Evolutionary conservation across 2,888 invertebrate genomes (phyloP).

Genomic region (Nymphalis urticae): DNA sequence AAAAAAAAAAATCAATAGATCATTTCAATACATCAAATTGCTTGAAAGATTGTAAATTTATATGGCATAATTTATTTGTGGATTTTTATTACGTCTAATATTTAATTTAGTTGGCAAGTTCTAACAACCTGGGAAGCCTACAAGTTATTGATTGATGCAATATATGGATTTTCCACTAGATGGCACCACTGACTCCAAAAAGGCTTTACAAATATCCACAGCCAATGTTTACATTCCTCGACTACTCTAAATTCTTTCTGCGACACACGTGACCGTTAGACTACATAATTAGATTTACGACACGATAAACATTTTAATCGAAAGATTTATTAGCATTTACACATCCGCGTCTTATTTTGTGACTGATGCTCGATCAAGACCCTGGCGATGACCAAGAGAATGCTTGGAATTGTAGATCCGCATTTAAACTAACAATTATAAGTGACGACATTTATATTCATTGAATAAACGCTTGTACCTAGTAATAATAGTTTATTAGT

Average conservation of each 20-base stretch:
- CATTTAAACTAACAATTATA: constrained; percentile 22
- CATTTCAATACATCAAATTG: neutral
- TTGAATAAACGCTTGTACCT: constrained; percentile 10
- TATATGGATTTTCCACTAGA: constrained; percentile 40
- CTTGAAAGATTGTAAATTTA: neutral
- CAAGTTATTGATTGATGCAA: constrained; percentile 18
- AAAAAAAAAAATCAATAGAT: neutral
- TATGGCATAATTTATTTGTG: neutral
- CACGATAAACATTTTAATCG: constrained; percentile 23
- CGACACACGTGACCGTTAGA: constrained; percentile 16
- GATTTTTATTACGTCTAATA: too few relatives aligned
- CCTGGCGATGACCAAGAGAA: constrained; percentile 20
- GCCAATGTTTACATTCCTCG: constrained; percentile 31
- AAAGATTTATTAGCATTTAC: constrained; percentile 22
- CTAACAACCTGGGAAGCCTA: constrained; percentile 13
- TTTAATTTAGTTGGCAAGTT: neutral
- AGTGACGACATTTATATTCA: constrained; percentile 18
- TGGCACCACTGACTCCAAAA: constrained; percentile 43
- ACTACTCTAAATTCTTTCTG: constrained; percentile 17
- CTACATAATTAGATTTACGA: constrained; percentile 23
- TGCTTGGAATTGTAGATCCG: constrained; percentile 29
- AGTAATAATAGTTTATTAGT: constrained; percentile 1
- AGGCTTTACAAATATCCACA: constrained; percentile 36
- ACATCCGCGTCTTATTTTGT: constrained; percentile 27
- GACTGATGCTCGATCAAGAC: constrained; percentile 9